A percentile compares a stretch with the other conserved stretches of the same genome.
These are phyloP conservation scores for Carcina quercana DNA, from an alignment of 2,888 invertebrate genomes.

Conservation along the genomic window DNA sequence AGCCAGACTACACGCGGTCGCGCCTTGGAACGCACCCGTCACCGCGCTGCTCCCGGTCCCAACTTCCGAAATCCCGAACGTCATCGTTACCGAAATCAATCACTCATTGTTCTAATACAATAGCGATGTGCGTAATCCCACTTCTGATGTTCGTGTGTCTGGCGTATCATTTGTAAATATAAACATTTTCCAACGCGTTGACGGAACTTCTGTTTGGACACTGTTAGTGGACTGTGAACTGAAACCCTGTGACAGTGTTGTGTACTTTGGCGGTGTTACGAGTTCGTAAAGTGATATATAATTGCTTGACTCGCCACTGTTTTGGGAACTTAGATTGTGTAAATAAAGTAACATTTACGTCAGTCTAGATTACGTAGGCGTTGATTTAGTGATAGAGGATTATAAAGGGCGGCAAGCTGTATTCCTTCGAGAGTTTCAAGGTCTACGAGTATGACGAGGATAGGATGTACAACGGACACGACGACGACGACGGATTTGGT, in stretches of 20 bases:
- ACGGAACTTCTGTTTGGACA: constrained; percentile 28
- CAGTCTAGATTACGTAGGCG: constrained; percentile 3
- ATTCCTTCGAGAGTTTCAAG: constrained; percentile 71
- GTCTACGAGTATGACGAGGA: constrained; percentile 69
- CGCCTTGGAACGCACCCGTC: constrained; percentile 49
- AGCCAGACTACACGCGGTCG: constrained; percentile 67
- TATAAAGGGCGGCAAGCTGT: constrained; percentile 64
- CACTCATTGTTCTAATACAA: constrained; percentile 49
- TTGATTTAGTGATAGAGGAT: constrained; percentile 24
- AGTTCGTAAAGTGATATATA: constrained; percentile 14
- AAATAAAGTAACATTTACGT: constrained; percentile 1
- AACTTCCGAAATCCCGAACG: constrained; percentile 22
- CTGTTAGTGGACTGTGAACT: constrained; percentile 19
- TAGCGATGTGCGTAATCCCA: constrained; percentile 49
- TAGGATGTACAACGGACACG: constrained; percentile 52
- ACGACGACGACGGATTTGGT: constrained; percentile 44
- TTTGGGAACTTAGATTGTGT: constrained; percentile 3
- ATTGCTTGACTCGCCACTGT: not conserved
- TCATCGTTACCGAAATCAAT: constrained; percentile 8
- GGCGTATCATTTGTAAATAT: constrained; percentile 41
- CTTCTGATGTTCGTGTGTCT: constrained; percentile 37
- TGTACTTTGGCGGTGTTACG: constrained; percentile 21
- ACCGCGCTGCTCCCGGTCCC: constrained; percentile 20
- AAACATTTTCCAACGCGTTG: constrained; percentile 32
- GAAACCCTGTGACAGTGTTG: constrained; percentile 11